Conservation (phyloP, 2,797 vertebrate genomes). For the Cebuella pygmaea region DNA sequence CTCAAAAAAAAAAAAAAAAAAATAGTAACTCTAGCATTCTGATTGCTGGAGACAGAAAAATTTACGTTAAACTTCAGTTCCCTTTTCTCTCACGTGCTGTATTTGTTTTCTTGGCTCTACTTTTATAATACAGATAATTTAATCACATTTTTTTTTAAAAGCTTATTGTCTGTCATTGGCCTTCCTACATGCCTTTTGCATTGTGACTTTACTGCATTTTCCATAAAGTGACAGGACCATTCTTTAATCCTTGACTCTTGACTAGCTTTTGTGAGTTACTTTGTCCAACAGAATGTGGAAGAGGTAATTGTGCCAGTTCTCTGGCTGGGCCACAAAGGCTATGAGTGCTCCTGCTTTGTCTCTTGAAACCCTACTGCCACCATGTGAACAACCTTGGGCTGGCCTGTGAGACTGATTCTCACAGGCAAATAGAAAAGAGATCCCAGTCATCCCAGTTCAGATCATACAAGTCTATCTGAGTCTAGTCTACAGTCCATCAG, state of each 20-base stretch:
- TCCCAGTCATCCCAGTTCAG: not conserved
- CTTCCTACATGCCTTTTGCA: not conserved
- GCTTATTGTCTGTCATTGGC: not conserved
- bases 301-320: not conserved
- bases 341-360: not conserved
- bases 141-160: not conserved
- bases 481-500: not conserved
- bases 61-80: not conserved
- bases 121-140: not conserved
- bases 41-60: not conserved
- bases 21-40: not conserved
- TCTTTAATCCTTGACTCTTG: not conserved
- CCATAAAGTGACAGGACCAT: not conserved
- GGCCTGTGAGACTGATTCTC: not conserved
- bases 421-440: not conserved
- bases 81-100: not conserved
- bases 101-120: not conserved
- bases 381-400: not conserved
- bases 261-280: not conserved
- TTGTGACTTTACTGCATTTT: not conserved
- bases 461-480: not conserved
- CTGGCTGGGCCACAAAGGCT: not conserved
- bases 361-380: not conserved
- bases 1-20: no score
- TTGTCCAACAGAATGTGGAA: not conserved